Base-by-base conservation (phyloP, 2,797 vertebrate species). In the Eidolon dupreanum region DNA sequence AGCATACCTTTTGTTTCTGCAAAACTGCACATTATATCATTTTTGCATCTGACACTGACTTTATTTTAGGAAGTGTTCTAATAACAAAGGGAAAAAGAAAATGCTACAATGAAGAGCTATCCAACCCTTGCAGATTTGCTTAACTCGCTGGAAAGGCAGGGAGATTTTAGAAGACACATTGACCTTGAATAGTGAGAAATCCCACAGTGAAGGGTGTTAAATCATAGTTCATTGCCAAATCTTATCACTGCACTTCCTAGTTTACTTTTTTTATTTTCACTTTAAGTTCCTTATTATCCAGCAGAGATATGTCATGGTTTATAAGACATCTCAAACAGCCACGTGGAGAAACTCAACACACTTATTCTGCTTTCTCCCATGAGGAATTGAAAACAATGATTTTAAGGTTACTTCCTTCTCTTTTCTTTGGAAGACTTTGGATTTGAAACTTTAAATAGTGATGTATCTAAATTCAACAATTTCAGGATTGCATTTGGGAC, bases 1-100 rank as follows among this genome's bases (percentile, higher is more conserved):
- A 95, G 57, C 61, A 71, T 13, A 85, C 51, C 10, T 96, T 97
- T 97, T 28, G 36, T 94, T 96, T 97, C 92, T 90, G 20, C 73
- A 97, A 96, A 98, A 95, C 75, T 78, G 16, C 24, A 61, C 83
- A 26, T 96, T 95, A 73, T 91, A 51, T 55, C 19, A 83, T 93
- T 97, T 98, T 97, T 97, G 51, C n/a, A 90, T 83, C 41, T 93
- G 95, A 81, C 77, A 94, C 57, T 93, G 41, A 46, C 19, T 98
- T 94, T 97, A 49, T 93, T 96, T 59, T 95, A 95, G 53, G 90
- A 96, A 96, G 59, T 68, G 0, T 81, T 97, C 63, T 96, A 89
- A 73, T 90, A 96, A 68, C 15, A 97, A 94, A 97, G 31, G 1
- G 2, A 17, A 55, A 88, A 97, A 94, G 55, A 93, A 95, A 51